Conservation (phyloP, 2,888 invertebrate species). For the Tridacna gigas region DNA sequence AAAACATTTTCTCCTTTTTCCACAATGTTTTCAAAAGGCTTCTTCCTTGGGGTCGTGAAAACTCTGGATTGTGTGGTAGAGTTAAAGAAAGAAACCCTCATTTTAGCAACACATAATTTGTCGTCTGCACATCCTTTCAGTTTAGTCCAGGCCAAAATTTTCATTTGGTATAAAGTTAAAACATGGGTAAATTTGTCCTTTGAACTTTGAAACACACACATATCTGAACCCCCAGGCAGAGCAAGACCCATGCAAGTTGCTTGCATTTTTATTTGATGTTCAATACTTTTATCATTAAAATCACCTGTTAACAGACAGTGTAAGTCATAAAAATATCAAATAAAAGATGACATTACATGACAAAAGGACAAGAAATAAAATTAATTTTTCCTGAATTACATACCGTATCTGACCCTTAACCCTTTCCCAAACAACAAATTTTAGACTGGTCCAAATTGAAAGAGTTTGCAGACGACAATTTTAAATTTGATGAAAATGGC, state of each 20-base stretch:
- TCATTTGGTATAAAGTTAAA: too few relatives aligned
- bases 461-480: too few relatives aligned
- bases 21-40: not conserved
- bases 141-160: too few relatives aligned
- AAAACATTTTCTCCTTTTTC: not conserved
- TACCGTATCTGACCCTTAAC: not conserved
- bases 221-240: not conserved
- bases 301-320: conserved; percentile 23
- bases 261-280: conserved; percentile 26
- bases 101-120: too few relatives aligned
- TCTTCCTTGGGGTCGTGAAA: not conserved
- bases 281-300: conserved; percentile 20
- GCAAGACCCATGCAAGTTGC: not conserved
- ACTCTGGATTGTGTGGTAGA: too few relatives aligned
- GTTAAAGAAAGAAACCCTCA: too few relatives aligned
- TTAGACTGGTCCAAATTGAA: too few relatives aligned
- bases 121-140: too few relatives aligned
- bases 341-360: conserved; percentile 22
- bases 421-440: too few relatives aligned
- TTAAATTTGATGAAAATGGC: too few relatives aligned
- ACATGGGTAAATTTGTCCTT: not conserved
- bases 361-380: conserved; percentile 18
- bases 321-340: conserved; percentile 21
- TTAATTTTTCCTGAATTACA: conserved; percentile 27
- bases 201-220: conserved; percentile 7